Conservation (phyloP, 1,140 invertebrate species). For the Marisa cornuarietis region DNA sequence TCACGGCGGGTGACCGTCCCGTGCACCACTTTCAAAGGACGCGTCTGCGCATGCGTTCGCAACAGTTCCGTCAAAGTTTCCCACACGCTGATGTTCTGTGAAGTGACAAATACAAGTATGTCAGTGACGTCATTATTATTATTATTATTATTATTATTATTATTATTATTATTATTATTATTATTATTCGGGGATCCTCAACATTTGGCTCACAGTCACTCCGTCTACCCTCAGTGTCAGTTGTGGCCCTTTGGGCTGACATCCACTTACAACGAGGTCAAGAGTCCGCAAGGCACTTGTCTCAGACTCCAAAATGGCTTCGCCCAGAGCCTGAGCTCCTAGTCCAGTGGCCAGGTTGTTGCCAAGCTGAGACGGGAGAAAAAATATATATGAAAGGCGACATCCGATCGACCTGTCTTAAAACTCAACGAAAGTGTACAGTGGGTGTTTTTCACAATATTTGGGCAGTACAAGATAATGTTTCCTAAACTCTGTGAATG, state of each 20-base stretch:
- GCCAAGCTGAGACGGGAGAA: slow-evolving; percentile 30
- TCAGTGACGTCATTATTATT: neutral
- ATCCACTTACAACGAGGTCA: slow-evolving; percentile 33
- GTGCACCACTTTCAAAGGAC: slow-evolving; percentile 27
- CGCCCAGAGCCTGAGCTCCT: slow-evolving; percentile 32
- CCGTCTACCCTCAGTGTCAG: neutral
- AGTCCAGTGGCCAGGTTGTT: slow-evolving; percentile 35
- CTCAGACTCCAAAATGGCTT: slow-evolving; percentile 26
- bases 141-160: neutral
- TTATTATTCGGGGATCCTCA: neutral
- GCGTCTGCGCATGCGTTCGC: slow-evolving; percentile 18
- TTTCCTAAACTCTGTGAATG: no score
- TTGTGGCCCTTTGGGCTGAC: neutral
- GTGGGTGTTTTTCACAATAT: no score
- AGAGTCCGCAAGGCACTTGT: slow-evolving; percentile 20
- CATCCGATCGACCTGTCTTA: no score
- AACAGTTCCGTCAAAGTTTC: slow-evolving; percentile 25
- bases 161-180: neutral
- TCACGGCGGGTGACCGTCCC: slow-evolving; percentile 28
- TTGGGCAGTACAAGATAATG: no score
- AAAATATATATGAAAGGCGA: neutral
- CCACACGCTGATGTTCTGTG: slow-evolving; percentile 34
- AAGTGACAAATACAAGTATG: neutral
- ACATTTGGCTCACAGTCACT: neutral
- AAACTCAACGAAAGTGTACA: no score